Conservation (phyloP, 2,888 invertebrate species). For the Notodonta dromedarius region DNA sequence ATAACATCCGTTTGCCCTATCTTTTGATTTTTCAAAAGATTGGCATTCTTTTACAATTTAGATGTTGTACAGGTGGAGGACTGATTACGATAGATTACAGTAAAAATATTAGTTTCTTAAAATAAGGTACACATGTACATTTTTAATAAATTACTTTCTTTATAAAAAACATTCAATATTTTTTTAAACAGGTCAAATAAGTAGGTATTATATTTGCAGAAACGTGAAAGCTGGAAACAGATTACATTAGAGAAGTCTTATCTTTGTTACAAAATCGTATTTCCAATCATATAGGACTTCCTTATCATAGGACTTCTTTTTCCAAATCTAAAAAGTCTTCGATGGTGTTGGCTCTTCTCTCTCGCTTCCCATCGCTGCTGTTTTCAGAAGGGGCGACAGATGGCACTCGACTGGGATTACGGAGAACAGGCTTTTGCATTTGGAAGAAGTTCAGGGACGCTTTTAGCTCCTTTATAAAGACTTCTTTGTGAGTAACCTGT, state of each 20-base stretch:
- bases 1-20: neutral
- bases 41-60: too few species aligned
- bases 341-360: conserved; percentile 46
- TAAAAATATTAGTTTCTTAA: too few species aligned
- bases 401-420: conserved; percentile 72
- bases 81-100: too few species aligned
- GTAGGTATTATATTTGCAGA: too few species aligned
- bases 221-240: too few species aligned
- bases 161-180: too few species aligned
- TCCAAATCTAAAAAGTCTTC: conserved; percentile 71
- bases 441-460: conserved; percentile 74
- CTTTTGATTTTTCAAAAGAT: neutral
- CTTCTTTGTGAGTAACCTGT: conserved; percentile 83
- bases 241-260: too few species aligned
- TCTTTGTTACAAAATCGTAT: neutral
- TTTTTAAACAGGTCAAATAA: too few species aligned
- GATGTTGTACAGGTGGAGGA: too few species aligned
- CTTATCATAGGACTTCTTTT: conserved; percentile 50
- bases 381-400: conserved; percentile 54
- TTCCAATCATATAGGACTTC: neutral
- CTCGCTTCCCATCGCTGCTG: conserved; percentile 33
- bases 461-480: conserved; percentile 79
- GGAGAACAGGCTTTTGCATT: conserved; percentile 70
- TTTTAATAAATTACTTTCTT: too few species aligned
- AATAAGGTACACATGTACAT: too few species aligned